A percentile compares a stretch with the other conserved stretches of the same genome.
phyloP scores from a whole-genome alignment of 2,797 vertebrate species.

The Crocodylus rhombifer region DNA sequence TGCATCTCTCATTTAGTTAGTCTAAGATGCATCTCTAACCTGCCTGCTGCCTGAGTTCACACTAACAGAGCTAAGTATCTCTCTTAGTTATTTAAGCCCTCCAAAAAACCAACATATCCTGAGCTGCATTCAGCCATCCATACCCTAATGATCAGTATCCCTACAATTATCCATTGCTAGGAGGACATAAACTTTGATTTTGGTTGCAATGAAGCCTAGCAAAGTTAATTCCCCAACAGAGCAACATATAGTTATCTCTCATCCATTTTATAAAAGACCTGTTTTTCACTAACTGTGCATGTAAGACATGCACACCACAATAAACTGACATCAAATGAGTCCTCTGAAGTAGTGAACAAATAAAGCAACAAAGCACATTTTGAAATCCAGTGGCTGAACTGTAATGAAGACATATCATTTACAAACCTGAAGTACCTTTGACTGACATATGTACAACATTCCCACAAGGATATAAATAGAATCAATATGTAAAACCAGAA shows the following conservation, averaged over 20 bases:
- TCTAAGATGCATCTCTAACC: too few species aligned
- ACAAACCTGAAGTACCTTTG: neutral
- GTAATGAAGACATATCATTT: neutral
- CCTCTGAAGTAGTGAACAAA: neutral
- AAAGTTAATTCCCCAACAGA: neutral
- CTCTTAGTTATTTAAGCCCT: neutral
- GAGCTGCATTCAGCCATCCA: neutral
- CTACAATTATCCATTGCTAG: neutral
- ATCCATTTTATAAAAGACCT: neutral
- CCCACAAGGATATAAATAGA: neutral
- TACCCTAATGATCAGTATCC: neutral
- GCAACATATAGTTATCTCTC: accelerated
- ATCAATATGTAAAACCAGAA: neutral
- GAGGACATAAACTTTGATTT: neutral
- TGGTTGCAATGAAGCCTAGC: neutral
- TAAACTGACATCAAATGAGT: neutral
- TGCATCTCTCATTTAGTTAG: too few species aligned
- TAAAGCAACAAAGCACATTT: neutral
- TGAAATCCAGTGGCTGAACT: neutral
- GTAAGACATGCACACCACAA: neutral
- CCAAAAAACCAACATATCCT: neutral
- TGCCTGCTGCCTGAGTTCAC: too few species aligned
- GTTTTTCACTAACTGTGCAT: neutral
- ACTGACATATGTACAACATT: neutral
- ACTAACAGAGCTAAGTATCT: too few species aligned